A percentile compares a stretch with the other conserved stretches of the same genome.
Conservation (phyloP, 2,113 vertebrate species). For the Ophiodon elongatus region DNA sequence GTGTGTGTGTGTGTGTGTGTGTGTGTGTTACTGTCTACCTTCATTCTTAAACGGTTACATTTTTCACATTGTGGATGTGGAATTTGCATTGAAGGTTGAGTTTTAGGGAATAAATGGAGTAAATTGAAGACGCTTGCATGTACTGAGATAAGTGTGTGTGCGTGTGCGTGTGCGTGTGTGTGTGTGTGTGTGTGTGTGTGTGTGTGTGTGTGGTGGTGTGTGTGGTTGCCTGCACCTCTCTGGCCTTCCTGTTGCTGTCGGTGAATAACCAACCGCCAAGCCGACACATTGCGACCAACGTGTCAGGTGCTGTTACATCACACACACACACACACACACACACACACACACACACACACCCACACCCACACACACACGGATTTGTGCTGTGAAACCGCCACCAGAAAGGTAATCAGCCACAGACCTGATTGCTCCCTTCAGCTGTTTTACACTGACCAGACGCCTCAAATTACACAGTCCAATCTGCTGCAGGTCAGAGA, state of each 20-base stretch:
- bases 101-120: not conserved
- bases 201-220: constrained; percentile 40
- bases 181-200: constrained; percentile 38
- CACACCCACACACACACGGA: constrained; percentile 21
- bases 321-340: constrained; percentile 30
- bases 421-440: constrained; percentile 78
- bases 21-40: not conserved
- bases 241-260: constrained; percentile 83
- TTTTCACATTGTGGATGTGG: not conserved
- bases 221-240: constrained; percentile 53
- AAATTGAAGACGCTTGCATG: not conserved
- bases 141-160: constrained; percentile 15
- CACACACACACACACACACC: constrained; percentile 49
- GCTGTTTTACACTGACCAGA: constrained; percentile 60
- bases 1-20: constrained; percentile 41
- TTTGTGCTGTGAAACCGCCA: constrained; percentile 69
- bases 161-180: constrained; percentile 44
- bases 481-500: constrained; percentile 44
- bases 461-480: constrained; percentile 45
- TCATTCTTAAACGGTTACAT: not conserved
- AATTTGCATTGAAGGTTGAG: not conserved
- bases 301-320: constrained; percentile 86
- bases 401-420: constrained; percentile 74
- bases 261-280: constrained; percentile 85
- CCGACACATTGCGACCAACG: constrained; percentile 76